phyloP scores from a whole-genome alignment of 2,888 invertebrate genomes.

The Ferrisia virgata region DNA sequence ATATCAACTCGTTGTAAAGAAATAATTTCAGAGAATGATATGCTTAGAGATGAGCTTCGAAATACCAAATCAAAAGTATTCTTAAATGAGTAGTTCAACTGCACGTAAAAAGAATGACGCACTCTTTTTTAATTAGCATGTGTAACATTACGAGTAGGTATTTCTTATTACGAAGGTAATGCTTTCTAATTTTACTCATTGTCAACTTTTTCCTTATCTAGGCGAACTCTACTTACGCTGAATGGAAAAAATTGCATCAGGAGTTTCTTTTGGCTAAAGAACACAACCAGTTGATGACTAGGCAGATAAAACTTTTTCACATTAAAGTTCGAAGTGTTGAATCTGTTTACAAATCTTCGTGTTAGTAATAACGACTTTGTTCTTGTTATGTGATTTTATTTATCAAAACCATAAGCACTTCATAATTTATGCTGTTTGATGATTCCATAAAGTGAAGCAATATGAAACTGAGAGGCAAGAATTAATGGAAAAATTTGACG shows the following conservation, averaged over 20 bases:
- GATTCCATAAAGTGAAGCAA: not conserved
- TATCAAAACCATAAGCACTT: too few species aligned
- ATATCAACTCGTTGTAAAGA: slow-evolving; percentile 71
- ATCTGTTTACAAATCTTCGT: not conserved
- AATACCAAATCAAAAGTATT: slow-evolving; percentile 54
- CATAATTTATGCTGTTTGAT: not conserved
- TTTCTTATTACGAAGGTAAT: too few species aligned
- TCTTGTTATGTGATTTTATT: too few species aligned
- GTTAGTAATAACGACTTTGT: not conserved
- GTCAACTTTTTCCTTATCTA: slow-evolving; percentile 48
- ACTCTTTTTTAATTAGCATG: not conserved
- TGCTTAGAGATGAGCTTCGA: slow-evolving; percentile 59
- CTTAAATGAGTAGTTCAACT: not conserved
- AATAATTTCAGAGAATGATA: slow-evolving; percentile 68
- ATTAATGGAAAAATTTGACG: slow-evolving; percentile 21
- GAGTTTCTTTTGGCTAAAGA: slow-evolving; percentile 51
- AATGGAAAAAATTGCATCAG: slow-evolving; percentile 51
- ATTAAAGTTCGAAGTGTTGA: slow-evolving; percentile 47
- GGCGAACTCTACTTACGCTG: slow-evolving; percentile 52
- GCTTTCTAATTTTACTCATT: too few species aligned
- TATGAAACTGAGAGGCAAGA: slow-evolving; percentile 25
- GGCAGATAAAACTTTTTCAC: slow-evolving; percentile 62
- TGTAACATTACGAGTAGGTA: too few species aligned
- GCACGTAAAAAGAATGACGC: not conserved
- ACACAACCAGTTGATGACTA: slow-evolving; percentile 57